These are phyloP conservation scores for Xanthorhoe designata DNA, from an alignment of 2,888 invertebrate species.

Conservation along the genomic window DNA sequence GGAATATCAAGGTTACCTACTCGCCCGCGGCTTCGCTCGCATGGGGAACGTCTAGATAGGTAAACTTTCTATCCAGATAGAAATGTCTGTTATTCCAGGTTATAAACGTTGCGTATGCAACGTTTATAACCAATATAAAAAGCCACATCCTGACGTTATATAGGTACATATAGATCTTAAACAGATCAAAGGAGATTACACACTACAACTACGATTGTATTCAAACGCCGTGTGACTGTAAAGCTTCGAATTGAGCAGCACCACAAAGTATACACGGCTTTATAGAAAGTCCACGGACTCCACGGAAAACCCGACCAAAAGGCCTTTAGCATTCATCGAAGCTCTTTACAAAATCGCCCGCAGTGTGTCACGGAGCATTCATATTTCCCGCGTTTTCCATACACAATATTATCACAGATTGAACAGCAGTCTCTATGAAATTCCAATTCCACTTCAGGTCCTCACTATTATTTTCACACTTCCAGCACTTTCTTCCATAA, in stretches of 20 bases:
- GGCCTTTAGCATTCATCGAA: constrained; percentile 34
- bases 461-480: background rate
- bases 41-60: no score
- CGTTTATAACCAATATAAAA: no score
- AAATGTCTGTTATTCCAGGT: no score
- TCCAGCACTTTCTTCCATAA: no score
- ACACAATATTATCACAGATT: constrained; percentile 75
- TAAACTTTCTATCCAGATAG: no score
- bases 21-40: no score
- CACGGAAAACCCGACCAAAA: constrained; percentile 36
- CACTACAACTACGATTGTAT: background rate
- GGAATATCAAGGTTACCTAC: no score
- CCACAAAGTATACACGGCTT: constrained; percentile 2
- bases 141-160: no score
- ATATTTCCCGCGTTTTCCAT: constrained; percentile 83
- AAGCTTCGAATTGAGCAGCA: background rate
- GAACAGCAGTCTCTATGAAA: constrained; percentile 12
- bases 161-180: no score
- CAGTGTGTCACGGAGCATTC: constrained; percentile 71
- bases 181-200: no score
- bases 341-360: constrained; percentile 69
- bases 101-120: no score
- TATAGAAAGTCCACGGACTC: constrained; percentile 33
- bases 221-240: background rate
- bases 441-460: background rate